phyloP scores from a whole-genome alignment of 2,113 vertebrate genomes.

The Dicentrarchus labrax region DNA sequence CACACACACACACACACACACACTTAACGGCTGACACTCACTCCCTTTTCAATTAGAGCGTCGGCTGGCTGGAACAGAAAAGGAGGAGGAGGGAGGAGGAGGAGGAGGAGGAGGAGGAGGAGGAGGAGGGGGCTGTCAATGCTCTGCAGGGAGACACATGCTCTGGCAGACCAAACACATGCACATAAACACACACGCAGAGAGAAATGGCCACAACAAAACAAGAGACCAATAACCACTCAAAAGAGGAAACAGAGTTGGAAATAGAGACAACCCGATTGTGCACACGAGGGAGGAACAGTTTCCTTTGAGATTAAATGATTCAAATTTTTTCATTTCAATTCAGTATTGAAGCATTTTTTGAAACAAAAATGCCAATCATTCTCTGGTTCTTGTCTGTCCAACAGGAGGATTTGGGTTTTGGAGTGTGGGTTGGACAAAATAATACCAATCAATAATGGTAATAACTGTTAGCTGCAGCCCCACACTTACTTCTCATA shows the following conservation, averaged over 20 bases:
- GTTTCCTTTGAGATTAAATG: too few relatives aligned
- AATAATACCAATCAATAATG: background rate
- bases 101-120: constrained; percentile 3
- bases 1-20: constrained; percentile 39
- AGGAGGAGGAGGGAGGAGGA: constrained; percentile 39
- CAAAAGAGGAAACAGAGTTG: background rate
- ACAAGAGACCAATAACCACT: constrained; percentile 14
- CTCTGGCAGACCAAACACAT: constrained; percentile 65
- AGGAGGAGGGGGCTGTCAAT: constrained; percentile 57
- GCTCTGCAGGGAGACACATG: constrained; percentile 73
- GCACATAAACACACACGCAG: background rate
- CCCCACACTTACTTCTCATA: constrained; percentile 82
- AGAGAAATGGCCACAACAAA: constrained; percentile 16
- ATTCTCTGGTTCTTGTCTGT: background rate
- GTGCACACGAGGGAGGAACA: background rate
- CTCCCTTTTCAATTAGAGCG: constrained; percentile 85
- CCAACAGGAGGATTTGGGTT: background rate
- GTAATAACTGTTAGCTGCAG: background rate
- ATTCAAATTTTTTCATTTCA: too few relatives aligned
- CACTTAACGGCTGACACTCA: constrained; percentile 80
- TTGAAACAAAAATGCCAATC: background rate
- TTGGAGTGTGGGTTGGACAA: background rate
- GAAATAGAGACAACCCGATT: background rate
- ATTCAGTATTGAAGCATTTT: background rate
- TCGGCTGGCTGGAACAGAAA: constrained; percentile 80